Conservation (phyloP, 2,888 invertebrate genomes). For the Dasypogon diadema region DNA sequence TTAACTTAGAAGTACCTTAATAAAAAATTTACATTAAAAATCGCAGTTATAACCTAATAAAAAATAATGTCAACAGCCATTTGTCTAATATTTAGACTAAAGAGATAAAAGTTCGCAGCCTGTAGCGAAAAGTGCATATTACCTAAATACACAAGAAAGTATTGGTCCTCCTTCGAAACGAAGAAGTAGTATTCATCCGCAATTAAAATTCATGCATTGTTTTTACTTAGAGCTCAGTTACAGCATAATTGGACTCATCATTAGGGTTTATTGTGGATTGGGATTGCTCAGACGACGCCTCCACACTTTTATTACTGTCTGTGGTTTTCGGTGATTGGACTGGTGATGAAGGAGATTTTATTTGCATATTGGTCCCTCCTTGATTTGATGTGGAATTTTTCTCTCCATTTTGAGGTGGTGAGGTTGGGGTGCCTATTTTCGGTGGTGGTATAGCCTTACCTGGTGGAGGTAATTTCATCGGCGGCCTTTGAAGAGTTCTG, state of each 20-base stretch:
- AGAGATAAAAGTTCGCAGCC: conserved; percentile 47
- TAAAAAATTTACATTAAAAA: conserved; percentile 35
- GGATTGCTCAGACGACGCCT: no score
- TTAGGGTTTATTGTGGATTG: conserved; percentile 63
- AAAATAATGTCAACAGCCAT: conserved; percentile 45
- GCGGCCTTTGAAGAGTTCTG: conserved; percentile 67
- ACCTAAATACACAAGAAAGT: not conserved
- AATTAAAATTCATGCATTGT: not conserved
- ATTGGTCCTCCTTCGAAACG: no score
- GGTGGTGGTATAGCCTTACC: conserved; percentile 69
- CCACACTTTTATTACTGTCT: conserved; percentile 16
- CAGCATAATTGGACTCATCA: conserved; percentile 69
- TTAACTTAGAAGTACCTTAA: conserved; percentile 12
- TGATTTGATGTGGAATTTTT: conserved; percentile 51
- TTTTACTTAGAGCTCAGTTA: conserved; percentile 67
- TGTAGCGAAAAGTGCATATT: conserved; percentile 50
- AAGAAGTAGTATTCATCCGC: conserved; percentile 29
- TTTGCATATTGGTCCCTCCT: conserved; percentile 51
- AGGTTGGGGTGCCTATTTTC: conserved; percentile 65
- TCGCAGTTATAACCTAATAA: conserved; percentile 36
- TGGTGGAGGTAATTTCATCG: conserved; percentile 68
- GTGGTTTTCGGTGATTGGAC: conserved; percentile 32
- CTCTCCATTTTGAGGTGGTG: conserved; percentile 61
- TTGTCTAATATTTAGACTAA: conserved; percentile 30
- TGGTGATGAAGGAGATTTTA: conserved; percentile 51